Evolutionary conservation across 2,888 invertebrate species (phyloP), one percentile per base, ranked within the genome.

Genomic region (Pterobdella sp.): DNA sequence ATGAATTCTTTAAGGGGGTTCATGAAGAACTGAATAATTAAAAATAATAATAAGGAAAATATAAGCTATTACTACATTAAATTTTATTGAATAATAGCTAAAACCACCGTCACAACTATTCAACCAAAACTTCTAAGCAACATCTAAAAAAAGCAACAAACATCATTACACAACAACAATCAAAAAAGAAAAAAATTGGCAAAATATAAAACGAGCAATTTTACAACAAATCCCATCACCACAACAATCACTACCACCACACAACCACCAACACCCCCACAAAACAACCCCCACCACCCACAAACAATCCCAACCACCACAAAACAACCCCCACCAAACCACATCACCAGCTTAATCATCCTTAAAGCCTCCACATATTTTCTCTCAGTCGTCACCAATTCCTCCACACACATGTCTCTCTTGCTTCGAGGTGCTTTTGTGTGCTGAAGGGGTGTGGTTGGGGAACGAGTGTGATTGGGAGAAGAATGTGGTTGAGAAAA

Each of bases 361-460:
- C 26, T 73, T 0, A 73, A 36, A 14, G 68, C 73, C 31, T 73
- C 73, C 14, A 73, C 68, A 14, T 73, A 73, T 32, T 73, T 73
- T 31, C 68, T 73, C 60, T 73, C 73, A 26, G 73, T 73, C 7
- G 26, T 34, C 2, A 73, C 73, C 34, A 73, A 42, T 36, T 73
- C 73, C 36, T 73, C 56, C 10, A 68, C 68, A 60, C 73, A 73
- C 56, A 68, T 34, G 35, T 73, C 73, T 56, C 68, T 67, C 63
- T 73, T 73, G 22, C 67, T 67, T 42, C 60, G 68, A 1, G 72
- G 72, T 49, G 65, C 66, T 3, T 34, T 56, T 4, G 35, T 42
- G 60, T 63, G 35, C 34, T 64, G 49, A 42, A 22, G 60, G 60
- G n/a, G n/a, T 22, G 60, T 18, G 60, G 60, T 22, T 22, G 60